Conservation (phyloP, 2,797 vertebrate species). For the Glyptemys insculpta region DNA sequence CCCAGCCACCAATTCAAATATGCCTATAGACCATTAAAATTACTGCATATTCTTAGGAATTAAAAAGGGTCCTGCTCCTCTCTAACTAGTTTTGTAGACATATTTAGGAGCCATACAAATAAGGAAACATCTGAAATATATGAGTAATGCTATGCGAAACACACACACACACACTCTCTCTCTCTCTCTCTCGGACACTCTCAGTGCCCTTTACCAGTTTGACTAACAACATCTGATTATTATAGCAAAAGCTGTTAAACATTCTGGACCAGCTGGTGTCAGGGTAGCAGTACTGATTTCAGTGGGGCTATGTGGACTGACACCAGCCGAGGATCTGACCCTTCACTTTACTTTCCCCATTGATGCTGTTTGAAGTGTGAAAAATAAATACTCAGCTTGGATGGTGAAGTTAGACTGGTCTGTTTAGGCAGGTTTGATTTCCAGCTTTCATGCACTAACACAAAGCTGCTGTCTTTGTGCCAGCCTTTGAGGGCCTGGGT, state of each 20-base stretch:
- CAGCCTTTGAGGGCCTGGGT: not conserved
- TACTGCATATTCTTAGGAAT: not conserved
- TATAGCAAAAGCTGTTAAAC: not conserved
- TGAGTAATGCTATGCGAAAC: not conserved
- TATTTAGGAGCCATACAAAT: not conserved
- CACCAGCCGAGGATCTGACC: fast-evolving
- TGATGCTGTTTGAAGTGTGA: not conserved
- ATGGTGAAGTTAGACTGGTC: not conserved
- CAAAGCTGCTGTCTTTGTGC: not conserved
- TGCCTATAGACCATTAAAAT: not conserved
- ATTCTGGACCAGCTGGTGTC: not conserved
- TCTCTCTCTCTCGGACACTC: not conserved
- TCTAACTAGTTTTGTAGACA: not conserved
- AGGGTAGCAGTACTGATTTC: not conserved
- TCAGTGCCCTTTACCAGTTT: not conserved
- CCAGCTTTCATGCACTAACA: not conserved
- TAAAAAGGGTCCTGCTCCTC: not conserved
- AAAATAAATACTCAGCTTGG: not conserved
- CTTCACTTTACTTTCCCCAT: not conserved
- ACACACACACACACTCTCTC: not conserved
- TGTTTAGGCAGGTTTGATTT: not conserved
- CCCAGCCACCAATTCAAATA: not conserved
- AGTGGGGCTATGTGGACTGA: not conserved
- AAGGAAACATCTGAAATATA: not conserved
- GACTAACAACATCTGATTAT: not conserved